Percentiles rank a stretch among this genome's conserved stretches.
Evolutionary conservation across 2,888 invertebrate species (phyloP).

Genomic region (Diploptera punctata): DNA sequence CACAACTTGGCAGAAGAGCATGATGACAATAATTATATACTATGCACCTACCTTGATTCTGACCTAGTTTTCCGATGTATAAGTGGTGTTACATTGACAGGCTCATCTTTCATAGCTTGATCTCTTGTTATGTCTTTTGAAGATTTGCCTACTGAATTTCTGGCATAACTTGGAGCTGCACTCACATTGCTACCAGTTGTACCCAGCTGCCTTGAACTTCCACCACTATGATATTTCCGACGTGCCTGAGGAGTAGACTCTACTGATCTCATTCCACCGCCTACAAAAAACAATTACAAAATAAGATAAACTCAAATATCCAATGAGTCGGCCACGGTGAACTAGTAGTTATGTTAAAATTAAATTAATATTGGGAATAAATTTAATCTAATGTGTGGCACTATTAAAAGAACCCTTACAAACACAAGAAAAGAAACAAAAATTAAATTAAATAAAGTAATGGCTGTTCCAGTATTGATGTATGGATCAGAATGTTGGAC

Average conservation of each 20-base stretch:
- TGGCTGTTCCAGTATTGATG: no score
- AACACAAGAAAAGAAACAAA: no score
- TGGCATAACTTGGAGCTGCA: conserved; percentile 16
- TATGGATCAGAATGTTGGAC: no score
- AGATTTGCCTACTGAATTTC: conserved; percentile 20
- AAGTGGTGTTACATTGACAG: conserved; percentile 22
- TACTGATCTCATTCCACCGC: conserved; percentile 60
- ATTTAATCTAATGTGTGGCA: no score
- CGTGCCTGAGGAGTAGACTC: conserved; percentile 66
- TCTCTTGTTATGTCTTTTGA: conserved; percentile 23
- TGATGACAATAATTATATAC: background rate
- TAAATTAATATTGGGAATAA: background rate
- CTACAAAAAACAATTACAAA: conserved; percentile 12
- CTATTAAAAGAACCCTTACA: no score
- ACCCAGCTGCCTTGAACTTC: conserved; percentile 1
- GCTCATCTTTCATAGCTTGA: conserved; percentile 7
- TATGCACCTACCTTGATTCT: conserved; percentile 18
- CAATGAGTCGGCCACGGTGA: no score
- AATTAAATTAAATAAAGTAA: no score
- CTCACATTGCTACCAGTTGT: conserved; percentile 7
- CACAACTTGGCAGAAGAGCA: no score
- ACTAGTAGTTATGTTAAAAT: background rate
- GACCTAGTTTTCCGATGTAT: conserved; percentile 36
- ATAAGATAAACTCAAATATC: no score
- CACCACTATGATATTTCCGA: conserved; percentile 43